Conservation (phyloP, 2,888 invertebrate genomes). For the Globia sparganii region DNA sequence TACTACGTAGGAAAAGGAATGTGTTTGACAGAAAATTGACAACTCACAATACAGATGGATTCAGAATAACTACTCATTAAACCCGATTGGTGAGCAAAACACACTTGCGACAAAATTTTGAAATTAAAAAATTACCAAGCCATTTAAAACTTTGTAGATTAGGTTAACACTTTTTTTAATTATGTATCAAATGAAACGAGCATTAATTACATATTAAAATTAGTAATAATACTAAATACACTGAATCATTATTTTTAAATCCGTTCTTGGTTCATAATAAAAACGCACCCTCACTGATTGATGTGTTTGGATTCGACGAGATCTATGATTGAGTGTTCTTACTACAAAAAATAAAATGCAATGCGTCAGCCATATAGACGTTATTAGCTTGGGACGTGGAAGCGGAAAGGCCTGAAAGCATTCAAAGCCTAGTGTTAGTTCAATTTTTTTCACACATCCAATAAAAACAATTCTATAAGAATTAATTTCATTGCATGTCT, state of each 20-base stretch:
- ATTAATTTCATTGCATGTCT: constrained; percentile 1
- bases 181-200: accelerated
- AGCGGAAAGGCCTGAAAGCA: neutral
- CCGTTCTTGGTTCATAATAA: neutral
- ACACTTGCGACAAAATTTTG: neutral
- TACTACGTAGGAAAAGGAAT: constrained; percentile 74
- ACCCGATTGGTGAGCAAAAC: neutral
- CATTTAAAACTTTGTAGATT: neutral
- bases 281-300: constrained; percentile 33
- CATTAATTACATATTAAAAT: neutral
- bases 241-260: neutral
- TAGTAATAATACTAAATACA: neutral
- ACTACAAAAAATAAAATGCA: neutral
- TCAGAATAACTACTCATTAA: constrained; percentile 8
- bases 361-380: neutral
- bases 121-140: neutral
- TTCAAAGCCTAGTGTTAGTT: neutral
- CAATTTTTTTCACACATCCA: neutral
- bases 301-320: neutral
- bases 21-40: constrained; percentile 75
- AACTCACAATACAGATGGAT: constrained; percentile 75
- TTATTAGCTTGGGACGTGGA: neutral
- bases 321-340: constrained; percentile 20
- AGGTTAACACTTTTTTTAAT: accelerated
- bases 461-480: too few relatives aligned